Base-by-base conservation (phyloP, 35 echinoderm and acorn worm species). In the Amphiura filiformis region DNA sequence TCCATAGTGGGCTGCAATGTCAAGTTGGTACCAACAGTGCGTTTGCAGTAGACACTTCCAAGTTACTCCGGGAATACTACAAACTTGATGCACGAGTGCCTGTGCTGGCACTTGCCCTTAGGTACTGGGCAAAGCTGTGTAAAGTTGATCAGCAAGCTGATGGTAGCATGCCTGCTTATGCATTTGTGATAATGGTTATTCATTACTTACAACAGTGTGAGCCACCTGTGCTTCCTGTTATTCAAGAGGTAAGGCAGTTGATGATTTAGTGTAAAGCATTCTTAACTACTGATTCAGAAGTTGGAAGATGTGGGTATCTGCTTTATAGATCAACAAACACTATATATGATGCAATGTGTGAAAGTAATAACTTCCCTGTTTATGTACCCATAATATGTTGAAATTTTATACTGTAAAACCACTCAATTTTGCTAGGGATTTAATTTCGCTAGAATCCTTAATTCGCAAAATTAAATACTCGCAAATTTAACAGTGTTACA, bases 131-230 rank as follows among this genome's bases (percentile, higher is more conserved):
- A 5, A 78, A 77, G 33, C 87, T 94, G 1, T 88, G 93, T 84
- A 78, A 89, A 5, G 89, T 99, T 32, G 96, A 99, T 57, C 80
- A 87, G 79, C 96, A 94, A 36, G 47, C 86, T 83, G 90, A 95
- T 82, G 96, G 96, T 30, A 91, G 93, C 79, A 75, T 99, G 44
- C 96, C 92, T 20, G 56, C 96, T 7, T 90, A 99, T 79, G 34
- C 90, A 0, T 99, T 94, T 86, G 84, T 82, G 22, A 39, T 99
- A 22, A 91, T 99, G 90, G 90, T 92, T 22, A 93, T 99, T 65
- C 94, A 90, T 61, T 99, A 92, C 61, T 61, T 99, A 32, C 96
- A 99, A 79, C 92, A 91, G 75, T 90, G 89, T 76, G 38, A 76
- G 11, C 94, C 94, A 36, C 84, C 86, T 34, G 83, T 96, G 36